A percentile compares a stretch with the other conserved stretches of the same genome.
Conservation (phyloP, 2,113 vertebrate species). For the Stigmatopora argus region DNA sequence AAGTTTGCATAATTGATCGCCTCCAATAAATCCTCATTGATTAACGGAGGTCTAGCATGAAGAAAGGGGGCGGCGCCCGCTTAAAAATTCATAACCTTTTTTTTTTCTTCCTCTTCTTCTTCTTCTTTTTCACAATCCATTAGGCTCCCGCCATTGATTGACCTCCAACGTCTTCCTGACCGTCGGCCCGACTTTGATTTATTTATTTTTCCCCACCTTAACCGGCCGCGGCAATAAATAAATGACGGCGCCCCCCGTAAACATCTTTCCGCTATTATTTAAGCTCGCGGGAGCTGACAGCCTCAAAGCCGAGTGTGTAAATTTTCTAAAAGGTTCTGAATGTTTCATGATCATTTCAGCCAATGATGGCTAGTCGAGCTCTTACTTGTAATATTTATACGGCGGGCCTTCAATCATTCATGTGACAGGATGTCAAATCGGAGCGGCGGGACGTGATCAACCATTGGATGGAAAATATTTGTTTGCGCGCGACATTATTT, state of each 20-base stretch:
- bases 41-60: constrained; percentile 89
- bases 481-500: constrained; percentile 72
- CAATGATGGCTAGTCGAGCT: constrained; percentile 95
- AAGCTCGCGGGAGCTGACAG: constrained; percentile 86
- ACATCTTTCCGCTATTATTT: constrained; percentile 97
- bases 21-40: constrained; percentile 98
- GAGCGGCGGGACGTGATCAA: constrained; percentile 87
- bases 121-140: constrained; percentile 96
- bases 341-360: constrained; percentile 99
- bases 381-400: constrained; percentile 99
- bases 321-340: constrained; percentile 99
- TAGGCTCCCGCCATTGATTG: constrained; percentile 97
- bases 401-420: constrained; percentile 99
- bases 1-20: constrained; percentile 99
- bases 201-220: constrained; percentile 68
- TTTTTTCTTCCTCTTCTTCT: constrained; percentile 18
- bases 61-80: constrained; percentile 67
- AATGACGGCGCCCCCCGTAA: constrained; percentile 85
- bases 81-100: constrained; percentile 97
- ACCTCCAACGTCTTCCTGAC: constrained; percentile 86
- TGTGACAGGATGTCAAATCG: constrained; percentile 99
- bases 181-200: constrained; percentile 80
- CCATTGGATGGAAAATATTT: constrained; percentile 86
- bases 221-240: constrained; percentile 85
- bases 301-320: constrained; percentile 99